Evolutionary conservation across 2,888 invertebrate genomes (phyloP).

Genomic region (Globia sparganii): DNA sequence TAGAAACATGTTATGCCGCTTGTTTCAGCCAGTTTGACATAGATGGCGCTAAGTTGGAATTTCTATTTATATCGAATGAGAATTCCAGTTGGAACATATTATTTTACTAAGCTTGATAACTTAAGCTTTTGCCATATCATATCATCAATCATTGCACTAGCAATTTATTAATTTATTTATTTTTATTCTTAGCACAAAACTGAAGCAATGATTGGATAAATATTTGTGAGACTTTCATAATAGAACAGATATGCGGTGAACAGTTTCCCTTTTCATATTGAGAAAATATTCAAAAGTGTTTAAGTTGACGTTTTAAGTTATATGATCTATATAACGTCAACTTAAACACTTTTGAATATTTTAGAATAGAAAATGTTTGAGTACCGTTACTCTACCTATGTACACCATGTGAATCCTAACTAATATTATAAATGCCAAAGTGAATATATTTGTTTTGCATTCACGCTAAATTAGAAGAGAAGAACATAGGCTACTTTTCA

Average conservation of each 20-base stretch:
- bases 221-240: conserved; percentile 18
- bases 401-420: no score
- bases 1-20: conserved; percentile 39
- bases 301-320: no score
- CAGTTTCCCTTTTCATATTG: background rate
- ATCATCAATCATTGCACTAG: no score
- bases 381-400: no score
- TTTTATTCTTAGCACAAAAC: no score
- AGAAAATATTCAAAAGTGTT: background rate
- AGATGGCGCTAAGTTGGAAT: conserved; percentile 58
- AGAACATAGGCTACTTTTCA: no score
- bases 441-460: background rate
- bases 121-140: no score
- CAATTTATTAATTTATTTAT: no score
- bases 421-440: no score
- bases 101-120: conserved; percentile 41
- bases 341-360: no score
- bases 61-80: conserved; percentile 50
- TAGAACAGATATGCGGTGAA: background rate
- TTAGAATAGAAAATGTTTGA: no score
- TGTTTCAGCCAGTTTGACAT: conserved; percentile 8
- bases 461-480: background rate
- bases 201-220: conserved; percentile 16
- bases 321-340: no score
- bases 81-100: conserved; percentile 44